Percentiles rank a stretch among this genome's conserved stretches.
These are phyloP conservation scores for Vidua macroura DNA, from an alignment of 2,113 vertebrate genomes.

Conservation along the genomic window DNA sequence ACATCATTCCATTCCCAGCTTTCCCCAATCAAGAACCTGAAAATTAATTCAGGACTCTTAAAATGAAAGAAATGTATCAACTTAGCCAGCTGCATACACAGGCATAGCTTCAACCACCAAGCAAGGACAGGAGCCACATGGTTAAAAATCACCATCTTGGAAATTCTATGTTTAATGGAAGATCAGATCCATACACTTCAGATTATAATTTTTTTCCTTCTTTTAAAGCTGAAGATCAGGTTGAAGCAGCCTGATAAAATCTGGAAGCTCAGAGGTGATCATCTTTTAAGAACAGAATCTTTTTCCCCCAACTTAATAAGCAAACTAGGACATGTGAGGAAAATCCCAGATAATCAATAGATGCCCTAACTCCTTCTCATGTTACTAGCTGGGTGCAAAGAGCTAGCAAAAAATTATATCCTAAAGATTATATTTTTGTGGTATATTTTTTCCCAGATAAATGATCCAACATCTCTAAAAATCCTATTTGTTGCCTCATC, in stretches of 20 bases:
- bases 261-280: not conserved
- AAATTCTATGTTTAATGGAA: not conserved
- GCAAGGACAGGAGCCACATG: not conserved
- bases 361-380: not conserved
- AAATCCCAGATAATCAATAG: not conserved
- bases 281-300: not conserved
- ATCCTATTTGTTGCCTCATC: not conserved
- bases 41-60: not conserved
- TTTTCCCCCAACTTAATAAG: fast-evolving
- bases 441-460: not conserved
- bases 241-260: not conserved
- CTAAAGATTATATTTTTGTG: not conserved
- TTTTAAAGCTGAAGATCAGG: not conserved
- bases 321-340: not conserved
- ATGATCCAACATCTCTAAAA: not conserved
- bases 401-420: not conserved
- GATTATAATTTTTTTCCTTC: not conserved
- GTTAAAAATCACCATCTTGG: not conserved
- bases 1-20: not conserved
- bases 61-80: not conserved
- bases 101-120: not conserved
- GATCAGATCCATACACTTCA: not conserved
- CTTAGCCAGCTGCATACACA: not conserved
- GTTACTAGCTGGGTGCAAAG: not conserved
- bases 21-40: not conserved